Conservation (phyloP, 2,113 vertebrate species). For the Oenanthe oenanthe region DNA sequence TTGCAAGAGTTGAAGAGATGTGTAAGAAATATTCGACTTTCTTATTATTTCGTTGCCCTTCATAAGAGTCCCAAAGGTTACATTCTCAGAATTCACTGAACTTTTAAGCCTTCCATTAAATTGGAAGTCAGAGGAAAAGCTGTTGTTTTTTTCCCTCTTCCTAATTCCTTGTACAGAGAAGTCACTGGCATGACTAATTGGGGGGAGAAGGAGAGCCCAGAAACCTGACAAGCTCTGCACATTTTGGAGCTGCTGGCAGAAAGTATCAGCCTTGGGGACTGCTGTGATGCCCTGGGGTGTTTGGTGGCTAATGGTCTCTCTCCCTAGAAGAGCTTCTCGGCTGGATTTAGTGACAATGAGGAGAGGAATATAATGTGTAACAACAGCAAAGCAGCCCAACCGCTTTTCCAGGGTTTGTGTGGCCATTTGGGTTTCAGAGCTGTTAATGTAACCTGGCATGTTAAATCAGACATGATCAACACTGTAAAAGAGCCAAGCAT, state of each 20-base stretch:
- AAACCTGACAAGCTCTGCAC: neutral
- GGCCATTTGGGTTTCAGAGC: constrained; percentile 51
- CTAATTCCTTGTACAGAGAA: neutral
- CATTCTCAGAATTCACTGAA: constrained; percentile 41
- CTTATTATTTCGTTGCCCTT: constrained; percentile 7
- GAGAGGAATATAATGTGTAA: neutral
- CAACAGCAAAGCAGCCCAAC: neutral
- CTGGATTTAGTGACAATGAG: neutral
- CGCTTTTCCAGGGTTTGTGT: constrained; percentile 6
- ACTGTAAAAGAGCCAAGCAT: constrained; percentile 55
- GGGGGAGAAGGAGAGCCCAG: neutral
- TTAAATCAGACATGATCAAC: constrained; percentile 62
- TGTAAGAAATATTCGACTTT: neutral
- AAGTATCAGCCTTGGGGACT: neutral
- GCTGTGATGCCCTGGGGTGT: constrained; percentile 9
- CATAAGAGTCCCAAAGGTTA: constrained; percentile 2
- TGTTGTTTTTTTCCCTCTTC: neutral
- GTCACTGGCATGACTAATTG: neutral
- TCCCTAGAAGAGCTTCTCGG: neutral
- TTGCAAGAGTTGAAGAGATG: neutral
- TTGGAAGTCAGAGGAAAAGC: constrained; percentile 14
- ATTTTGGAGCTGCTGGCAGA: neutral
- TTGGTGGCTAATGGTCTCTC: neutral
- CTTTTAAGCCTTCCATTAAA: constrained; percentile 48
- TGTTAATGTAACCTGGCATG: constrained; percentile 54